Evolutionary conservation across 2,797 vertebrate species (phyloP), one percentile per base, ranked within the genome.

Genomic region (Phalloptychus januarius): DNA sequence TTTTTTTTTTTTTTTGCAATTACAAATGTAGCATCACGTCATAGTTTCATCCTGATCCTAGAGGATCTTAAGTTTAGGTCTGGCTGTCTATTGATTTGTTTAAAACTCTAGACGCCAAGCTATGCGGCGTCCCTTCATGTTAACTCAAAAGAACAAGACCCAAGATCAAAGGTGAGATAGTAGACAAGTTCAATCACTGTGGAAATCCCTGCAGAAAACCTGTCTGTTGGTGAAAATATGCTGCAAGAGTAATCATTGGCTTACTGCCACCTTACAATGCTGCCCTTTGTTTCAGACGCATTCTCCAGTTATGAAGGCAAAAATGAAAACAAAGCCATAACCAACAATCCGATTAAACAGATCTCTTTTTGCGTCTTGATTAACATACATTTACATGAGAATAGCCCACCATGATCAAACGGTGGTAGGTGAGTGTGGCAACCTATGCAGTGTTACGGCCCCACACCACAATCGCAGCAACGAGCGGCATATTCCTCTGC

Each of bases 281-380:
- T 79, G 87, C 89, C 91, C 94, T 94, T 91, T 93, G 92, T 94
- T 93, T 87, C 77, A 36, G 83, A 80, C 76, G 84, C 87, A 81
- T 91, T 93, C 90, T 89, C 78, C 72, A 92, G 90, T 94, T 93
- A 90, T 94, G 91, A 90, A 93, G 90, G 85, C 86, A 85, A 77
- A 76, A 54, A 88, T 81, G 79, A 85, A 94, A 85, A 92, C 86
- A 94, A 93, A 91, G 87, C 88, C 88, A 92, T 92, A 92, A 89
- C 50, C 86, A 86, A 78, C 92, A 96, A 95, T 96, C 94, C 91
- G 94, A 95, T 96, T 96, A 95, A 95, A 94, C 95, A 91, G 93
- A 15, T 33, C 93, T 94, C 92, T 94, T 89, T 90, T 90, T 91
- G 89, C 89, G 87, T 90, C 89, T 91, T 93, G 92, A 95, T 94